Percentiles rank a stretch among this genome's conserved stretches.
Conservation (phyloP, 2,797 vertebrate genomes). For the Aphelocoma californica region DNA sequence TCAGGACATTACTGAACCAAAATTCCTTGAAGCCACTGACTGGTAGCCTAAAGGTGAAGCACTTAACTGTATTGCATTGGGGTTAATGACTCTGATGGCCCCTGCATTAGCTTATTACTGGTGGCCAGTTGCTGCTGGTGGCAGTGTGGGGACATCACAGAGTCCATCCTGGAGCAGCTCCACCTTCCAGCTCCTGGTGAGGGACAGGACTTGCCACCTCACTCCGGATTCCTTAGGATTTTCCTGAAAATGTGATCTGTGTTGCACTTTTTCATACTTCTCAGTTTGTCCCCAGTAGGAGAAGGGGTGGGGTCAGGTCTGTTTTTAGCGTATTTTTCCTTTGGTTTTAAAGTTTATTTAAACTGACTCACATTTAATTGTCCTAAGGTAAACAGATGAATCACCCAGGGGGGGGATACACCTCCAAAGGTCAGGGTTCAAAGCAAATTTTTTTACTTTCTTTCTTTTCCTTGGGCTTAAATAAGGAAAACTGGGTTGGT, state of each 20-base stretch:
- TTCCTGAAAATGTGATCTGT: conserved; percentile 56
- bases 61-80: not conserved
- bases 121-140: not conserved
- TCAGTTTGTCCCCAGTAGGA: conserved; percentile 36
- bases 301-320: conserved; percentile 55
- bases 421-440: conserved; percentile 69
- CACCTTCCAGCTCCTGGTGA: conserved; percentile 10
- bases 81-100: not conserved
- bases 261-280: conserved; percentile 35
- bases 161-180: conserved; percentile 35
- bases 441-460: conserved; percentile 24
- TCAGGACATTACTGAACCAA: not conserved
- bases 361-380: conserved; percentile 79
- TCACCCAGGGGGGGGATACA: conserved; percentile 66
- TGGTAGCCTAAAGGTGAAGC: conserved; percentile 28
- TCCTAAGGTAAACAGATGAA: conserved; percentile 76
- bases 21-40: conserved; percentile 18
- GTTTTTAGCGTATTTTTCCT: conserved; percentile 74
- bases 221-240: conserved; percentile 5
- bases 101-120: not conserved
- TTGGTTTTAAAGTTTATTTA: conserved; percentile 71
- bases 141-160: not conserved
- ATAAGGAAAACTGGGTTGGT: conserved; percentile 60
- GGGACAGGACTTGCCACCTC: not conserved
- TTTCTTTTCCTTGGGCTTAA: conserved; percentile 63